These are phyloP conservation scores for Epizoanthus ramosus DNA, from an alignment of 92 coral and sea anemone species.

Conservation along the genomic window DNA sequence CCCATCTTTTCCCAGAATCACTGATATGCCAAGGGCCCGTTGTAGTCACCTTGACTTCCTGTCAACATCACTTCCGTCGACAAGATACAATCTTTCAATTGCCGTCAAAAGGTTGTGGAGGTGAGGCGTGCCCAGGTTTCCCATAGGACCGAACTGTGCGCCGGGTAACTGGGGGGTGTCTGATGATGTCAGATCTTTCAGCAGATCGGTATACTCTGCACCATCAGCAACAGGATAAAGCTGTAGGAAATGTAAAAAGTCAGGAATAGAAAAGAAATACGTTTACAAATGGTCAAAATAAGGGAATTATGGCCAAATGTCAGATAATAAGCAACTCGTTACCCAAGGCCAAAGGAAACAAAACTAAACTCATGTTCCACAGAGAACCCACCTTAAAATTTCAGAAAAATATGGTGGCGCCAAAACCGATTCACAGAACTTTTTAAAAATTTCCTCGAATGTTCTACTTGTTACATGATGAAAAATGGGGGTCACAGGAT, in stretches of 20 bases:
- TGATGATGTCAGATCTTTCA: slow-evolving; percentile 20
- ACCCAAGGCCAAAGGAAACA: no score
- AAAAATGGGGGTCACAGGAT: no score
- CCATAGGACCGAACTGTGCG: neutral
- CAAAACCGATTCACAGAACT: no score
- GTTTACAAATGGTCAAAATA: no score
- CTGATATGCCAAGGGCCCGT: neutral
- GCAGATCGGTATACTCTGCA: neutral
- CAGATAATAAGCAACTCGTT: no score
- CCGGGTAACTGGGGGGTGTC: neutral
- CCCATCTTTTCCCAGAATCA: neutral
- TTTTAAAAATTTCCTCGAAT: no score
- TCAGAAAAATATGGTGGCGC: no score
- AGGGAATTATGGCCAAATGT: no score
- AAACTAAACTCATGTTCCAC: no score
- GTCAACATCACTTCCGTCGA: neutral
- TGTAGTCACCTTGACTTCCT: slow-evolving; percentile 10
- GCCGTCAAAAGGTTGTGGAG: slow-evolving; percentile 4
- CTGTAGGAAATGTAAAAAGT: neutral
- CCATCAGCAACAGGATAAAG: slow-evolving; percentile 42
- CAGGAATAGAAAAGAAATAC: no score
- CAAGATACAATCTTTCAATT: slow-evolving; percentile 8
- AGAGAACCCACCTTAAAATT: no score
- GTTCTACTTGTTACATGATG: no score
- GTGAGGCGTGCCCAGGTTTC: slow-evolving; percentile 1